Base-by-base conservation (phyloP, 2,888 invertebrate species). In the Lasioglossum malachurum region DNA sequence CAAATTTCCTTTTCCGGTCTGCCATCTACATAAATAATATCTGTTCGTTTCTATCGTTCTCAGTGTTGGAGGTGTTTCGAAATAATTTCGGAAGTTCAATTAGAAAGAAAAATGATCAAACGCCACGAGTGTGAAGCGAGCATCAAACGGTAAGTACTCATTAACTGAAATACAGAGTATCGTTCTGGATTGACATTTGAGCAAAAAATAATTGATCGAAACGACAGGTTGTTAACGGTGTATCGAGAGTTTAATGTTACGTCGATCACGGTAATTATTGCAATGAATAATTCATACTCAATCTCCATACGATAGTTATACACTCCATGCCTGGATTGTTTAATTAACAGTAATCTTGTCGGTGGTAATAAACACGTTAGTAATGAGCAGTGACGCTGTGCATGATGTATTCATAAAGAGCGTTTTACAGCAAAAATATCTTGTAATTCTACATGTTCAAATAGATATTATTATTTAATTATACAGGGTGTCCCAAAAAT, bases 211-310 rank as follows among this genome's bases (percentile, higher is more conserved):
- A 67, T 67, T n/a, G 31, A 77, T 23, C 5, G 41, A 27, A 67
- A 5, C 41, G 41, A 67, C 53, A 78, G 2, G 7, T 44, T 27
- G 38, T 3, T 44, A n/a, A 53, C 53, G 27, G 41, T n/a, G 53
- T 35, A 74, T n/a, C 1, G 35, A 31, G 31, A 57, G 57, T 57
- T 35, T 57, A 49, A 53, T 69, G 44, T 69, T 19, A 69, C 38
- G 44, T 69, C 67, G 31, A 35, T 12, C 5, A 35, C 19, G 69
- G 64, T 75, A 80, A 75, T 80, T 75, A 31, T 67, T 31, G 16
- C 44, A 49, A 16, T 83, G 80, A 83, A 83, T 83, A 75, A 83
- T 80, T 69, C 80, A 80, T 75, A 35, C n/a, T 19, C 16, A 10
- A 57, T 46, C 49, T 49, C 73, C 8, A 12, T 19, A 16, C 31